Base-by-base conservation (phyloP, 2,888 invertebrate species). In the Drosophila histrio region DNA sequence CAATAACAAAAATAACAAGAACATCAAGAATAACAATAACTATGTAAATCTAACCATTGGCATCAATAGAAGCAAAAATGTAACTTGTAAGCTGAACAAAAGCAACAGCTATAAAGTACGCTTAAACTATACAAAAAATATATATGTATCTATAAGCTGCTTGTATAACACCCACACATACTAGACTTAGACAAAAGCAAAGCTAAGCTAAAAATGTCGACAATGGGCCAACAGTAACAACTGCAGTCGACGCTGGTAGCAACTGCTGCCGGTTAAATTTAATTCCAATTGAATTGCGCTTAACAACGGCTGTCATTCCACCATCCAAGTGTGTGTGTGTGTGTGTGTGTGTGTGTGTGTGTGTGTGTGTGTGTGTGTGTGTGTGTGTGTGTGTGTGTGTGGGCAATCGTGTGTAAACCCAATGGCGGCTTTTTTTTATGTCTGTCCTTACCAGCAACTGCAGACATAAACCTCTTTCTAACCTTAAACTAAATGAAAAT, bases 271-370 rank as follows among this genome's bases (percentile, higher is more conserved):
- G 67, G 61, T 58, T 61, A 74, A 67, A 65, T 74, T 79, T 83
- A 77, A 80, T 79, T 80, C 72, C 77, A 80, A 83, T 83, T 79
- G 72, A 83, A 80, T 77, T 64, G 72, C 65, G 64, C 58, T 65
- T 50, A 52, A 69, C 66, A 64, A 62, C 57, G 52, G 57, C 39
- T 56, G 61, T 59, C 53, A 62, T 69, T 69, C 57, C 62, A 57
- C 56, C 75, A 75, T 56, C 34, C 56, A 44, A 22, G 28, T 7
- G 4, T 4, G 19, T 21, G 15, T 34, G 13, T 43, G 17, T 47
- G 36, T 19, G 44, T 53, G 11, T 15, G 13, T n/a, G 38, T 38
- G 26, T 39, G 8, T 28, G 22, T 17, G 24, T 60, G 19, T 38
- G n/a, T 44, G 7, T 34, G 24, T 13, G 26, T n/a, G n/a, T n/a